Evolutionary conservation across 2,113 vertebrate genomes (phyloP).

Genomic region (Cyanoderma ruficeps): DNA sequence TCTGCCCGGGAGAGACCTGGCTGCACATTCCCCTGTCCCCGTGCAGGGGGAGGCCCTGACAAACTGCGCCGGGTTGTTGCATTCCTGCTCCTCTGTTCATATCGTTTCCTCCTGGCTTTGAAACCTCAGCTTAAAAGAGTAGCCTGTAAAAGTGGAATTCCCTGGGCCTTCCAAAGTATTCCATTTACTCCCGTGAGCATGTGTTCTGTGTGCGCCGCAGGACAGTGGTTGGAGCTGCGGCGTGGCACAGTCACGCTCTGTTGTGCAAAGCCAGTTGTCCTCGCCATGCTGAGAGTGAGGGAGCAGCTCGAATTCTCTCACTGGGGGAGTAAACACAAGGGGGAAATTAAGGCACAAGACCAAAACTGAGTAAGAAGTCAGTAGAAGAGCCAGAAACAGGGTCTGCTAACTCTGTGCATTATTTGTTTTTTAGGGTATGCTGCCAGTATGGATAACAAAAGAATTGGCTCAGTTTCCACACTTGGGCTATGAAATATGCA

Average conservation of each 20-base stretch:
- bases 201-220: fast-evolving
- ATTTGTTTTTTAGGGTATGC: not conserved
- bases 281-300: fast-evolving
- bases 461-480: not conserved
- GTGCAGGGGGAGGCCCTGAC: not conserved
- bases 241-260: fast-evolving
- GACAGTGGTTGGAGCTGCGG: fast-evolving
- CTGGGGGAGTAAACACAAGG: not conserved
- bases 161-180: fast-evolving
- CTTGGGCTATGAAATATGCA: conserved; percentile 27
- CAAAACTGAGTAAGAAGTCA: not conserved
- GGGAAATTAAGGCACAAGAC: not conserved
- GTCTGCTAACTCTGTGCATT: not conserved
- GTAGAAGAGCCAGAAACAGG: not conserved
- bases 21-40: fast-evolving
- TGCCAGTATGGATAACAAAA: conserved; percentile 48
- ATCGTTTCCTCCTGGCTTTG: not conserved
- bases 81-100: not conserved
- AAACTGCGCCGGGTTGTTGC: fast-evolving
- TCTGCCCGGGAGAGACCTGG: not conserved
- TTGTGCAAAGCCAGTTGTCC: not conserved
- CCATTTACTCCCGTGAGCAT: fast-evolving
- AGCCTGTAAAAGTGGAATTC: not conserved
- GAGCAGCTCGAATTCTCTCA: not conserved
- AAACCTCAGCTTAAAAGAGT: not conserved